phyloP scores from a whole-genome alignment of 2,113 vertebrate species.

The Guaruba guarouba region DNA sequence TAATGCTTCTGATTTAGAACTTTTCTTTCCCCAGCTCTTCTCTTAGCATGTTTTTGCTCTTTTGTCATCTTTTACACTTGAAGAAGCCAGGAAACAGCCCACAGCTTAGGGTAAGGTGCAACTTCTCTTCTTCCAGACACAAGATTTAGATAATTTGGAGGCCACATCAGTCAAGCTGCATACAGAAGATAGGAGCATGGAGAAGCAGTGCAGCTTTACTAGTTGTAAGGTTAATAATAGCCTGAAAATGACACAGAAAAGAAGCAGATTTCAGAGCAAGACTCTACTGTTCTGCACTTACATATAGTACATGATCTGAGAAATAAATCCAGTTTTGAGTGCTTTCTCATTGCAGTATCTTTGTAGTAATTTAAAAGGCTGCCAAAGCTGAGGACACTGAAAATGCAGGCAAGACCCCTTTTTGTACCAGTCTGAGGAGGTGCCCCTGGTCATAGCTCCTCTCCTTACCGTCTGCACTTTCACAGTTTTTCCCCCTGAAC shows the following conservation, averaged over 20 bases:
- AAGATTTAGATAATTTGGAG: neutral
- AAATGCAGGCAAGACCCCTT: neutral
- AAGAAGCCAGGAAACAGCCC: neutral
- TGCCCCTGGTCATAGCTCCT: neutral
- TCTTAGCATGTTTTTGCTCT: neutral
- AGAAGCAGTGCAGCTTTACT: neutral
- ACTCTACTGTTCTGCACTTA: neutral
- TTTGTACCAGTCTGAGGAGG: neutral
- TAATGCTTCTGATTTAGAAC: neutral
- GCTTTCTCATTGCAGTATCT: neutral
- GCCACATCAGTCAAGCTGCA: neutral
- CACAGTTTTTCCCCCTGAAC: neutral
- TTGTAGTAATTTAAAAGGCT: neutral
- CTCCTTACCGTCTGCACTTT: neutral
- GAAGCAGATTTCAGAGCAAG: neutral
- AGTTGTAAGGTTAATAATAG: neutral
- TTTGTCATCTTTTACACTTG: neutral
- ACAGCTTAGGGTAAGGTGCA: neutral
- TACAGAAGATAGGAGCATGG: neutral
- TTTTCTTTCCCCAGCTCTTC: neutral
- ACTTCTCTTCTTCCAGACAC: neutral
- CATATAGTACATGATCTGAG: neutral
- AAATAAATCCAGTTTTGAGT: neutral
- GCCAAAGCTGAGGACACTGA: neutral
- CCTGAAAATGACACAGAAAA: neutral